These are phyloP conservation scores for Candidula unifasciata DNA, from an alignment of 2,888 invertebrate species.

Conservation along the genomic window DNA sequence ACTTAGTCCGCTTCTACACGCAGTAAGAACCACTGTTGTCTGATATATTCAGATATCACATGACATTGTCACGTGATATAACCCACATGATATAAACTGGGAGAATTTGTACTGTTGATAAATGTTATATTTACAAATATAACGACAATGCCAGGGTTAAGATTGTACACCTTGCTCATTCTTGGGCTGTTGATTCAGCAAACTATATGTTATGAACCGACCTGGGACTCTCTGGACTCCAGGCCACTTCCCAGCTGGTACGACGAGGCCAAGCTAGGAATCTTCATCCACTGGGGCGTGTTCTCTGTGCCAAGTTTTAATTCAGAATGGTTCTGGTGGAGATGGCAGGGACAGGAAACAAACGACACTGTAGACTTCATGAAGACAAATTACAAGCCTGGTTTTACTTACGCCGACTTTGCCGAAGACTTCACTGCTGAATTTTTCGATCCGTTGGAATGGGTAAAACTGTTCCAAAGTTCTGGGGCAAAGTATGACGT, in stretches of 20 bases:
- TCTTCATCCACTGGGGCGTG: slow-evolving; percentile 80
- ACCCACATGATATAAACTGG: no score
- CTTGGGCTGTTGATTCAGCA: neutral
- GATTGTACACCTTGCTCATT: neutral
- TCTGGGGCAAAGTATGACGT: slow-evolving; percentile 87
- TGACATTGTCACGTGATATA: no score
- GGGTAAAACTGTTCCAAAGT: slow-evolving; percentile 88
- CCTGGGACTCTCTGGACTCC: slow-evolving; percentile 91
- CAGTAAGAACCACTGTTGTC: no score
- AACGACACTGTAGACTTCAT: slow-evolving; percentile 84
- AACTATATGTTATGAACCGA: slow-evolving; percentile 80
- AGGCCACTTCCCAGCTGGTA: slow-evolving; percentile 83
- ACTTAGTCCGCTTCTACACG: no score
- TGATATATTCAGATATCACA: no score
- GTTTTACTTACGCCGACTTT: slow-evolving; percentile 94
- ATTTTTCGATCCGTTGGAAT: slow-evolving; percentile 89
- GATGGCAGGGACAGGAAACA: slow-evolving; percentile 82
- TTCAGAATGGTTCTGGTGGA: slow-evolving; percentile 92
- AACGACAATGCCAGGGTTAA: no score
- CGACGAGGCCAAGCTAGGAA: slow-evolving; percentile 79
- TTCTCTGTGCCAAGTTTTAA: slow-evolving; percentile 76
- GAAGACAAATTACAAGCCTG: slow-evolving; percentile 88
- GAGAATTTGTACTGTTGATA: no score
- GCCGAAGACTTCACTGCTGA: slow-evolving; percentile 90
- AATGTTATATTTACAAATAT: no score